Evolutionary conservation across 2,113 vertebrate species (phyloP).

Genomic region (Microcebus griseorufus): DNA sequence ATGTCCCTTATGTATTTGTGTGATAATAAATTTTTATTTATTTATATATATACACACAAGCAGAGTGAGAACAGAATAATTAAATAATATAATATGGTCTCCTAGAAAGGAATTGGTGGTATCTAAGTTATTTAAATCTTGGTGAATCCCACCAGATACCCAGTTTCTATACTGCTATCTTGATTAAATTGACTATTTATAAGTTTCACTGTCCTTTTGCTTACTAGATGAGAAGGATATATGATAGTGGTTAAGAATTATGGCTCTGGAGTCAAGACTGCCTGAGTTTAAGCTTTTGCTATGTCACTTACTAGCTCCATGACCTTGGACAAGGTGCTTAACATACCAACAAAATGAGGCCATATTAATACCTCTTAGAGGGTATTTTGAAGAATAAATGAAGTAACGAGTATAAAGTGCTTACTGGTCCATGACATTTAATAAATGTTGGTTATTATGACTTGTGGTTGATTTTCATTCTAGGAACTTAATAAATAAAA

Average conservation of each 20-base stretch:
- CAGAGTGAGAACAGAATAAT: neutral
- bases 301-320: neutral
- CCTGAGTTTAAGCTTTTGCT: neutral
- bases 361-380: neutral
- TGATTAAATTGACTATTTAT: neutral
- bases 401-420: neutral
- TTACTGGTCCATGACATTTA: neutral
- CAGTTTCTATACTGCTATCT: neutral
- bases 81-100: neutral
- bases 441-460: neutral
- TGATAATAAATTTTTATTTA: neutral
- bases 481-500: slow-evolving; percentile 23
- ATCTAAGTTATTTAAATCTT: neutral
- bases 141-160: neutral
- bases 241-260: neutral
- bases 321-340: neutral
- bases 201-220: neutral
- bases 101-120: neutral
- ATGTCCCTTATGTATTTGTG: neutral
- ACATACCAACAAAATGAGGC: neutral
- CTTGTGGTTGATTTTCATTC: neutral
- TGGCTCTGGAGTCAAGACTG: neutral
- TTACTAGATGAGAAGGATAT: neutral
- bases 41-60: neutral
- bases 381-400: neutral